Percentiles rank a stretch among this genome's conserved stretches.
These are phyloP conservation scores for Pandemis corylana DNA, from an alignment of 2,888 invertebrate species.

Conservation along the genomic window DNA sequence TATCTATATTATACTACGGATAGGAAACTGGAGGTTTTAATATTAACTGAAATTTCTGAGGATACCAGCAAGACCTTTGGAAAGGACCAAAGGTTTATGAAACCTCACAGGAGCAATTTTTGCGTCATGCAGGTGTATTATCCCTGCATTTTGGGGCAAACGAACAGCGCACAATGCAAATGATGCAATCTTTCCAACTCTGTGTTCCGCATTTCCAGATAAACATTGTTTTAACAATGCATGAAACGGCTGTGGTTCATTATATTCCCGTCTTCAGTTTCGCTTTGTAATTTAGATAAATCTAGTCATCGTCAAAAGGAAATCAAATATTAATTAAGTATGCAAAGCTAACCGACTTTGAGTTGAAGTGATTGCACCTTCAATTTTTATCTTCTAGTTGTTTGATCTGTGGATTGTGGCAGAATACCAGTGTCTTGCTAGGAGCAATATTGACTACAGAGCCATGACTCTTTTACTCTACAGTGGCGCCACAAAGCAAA, in stretches of 20 bases:
- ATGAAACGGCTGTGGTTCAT: slow-evolving; percentile 22
- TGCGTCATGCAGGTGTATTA: slow-evolving; percentile 35
- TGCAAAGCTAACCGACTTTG: no score
- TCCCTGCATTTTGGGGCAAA: slow-evolving; percentile 36
- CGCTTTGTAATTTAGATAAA: slow-evolving; percentile 9
- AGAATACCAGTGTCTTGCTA: no score
- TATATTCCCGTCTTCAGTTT: slow-evolving; percentile 13
- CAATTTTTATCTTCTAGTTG: no score
- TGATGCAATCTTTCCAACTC: slow-evolving; percentile 37
- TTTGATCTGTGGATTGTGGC: no score
- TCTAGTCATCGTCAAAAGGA: no score
- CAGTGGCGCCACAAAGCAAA: no score
- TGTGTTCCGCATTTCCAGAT: slow-evolving; percentile 32
- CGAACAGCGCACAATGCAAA: slow-evolving; percentile 38
- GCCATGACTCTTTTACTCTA: no score
- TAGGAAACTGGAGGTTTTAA: neutral
- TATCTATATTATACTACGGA: no score
- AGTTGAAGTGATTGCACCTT: no score
- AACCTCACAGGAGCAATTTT: slow-evolving; percentile 2
- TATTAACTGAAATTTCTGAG: neutral
- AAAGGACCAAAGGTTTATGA: neutral
- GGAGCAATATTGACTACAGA: no score
- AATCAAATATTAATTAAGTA: neutral
- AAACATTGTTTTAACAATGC: slow-evolving; percentile 40
- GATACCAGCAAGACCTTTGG: neutral